Evolutionary conservation across 1,140 invertebrate genomes (phyloP).

Genomic region (Caenorhabditis remanei): DNA sequence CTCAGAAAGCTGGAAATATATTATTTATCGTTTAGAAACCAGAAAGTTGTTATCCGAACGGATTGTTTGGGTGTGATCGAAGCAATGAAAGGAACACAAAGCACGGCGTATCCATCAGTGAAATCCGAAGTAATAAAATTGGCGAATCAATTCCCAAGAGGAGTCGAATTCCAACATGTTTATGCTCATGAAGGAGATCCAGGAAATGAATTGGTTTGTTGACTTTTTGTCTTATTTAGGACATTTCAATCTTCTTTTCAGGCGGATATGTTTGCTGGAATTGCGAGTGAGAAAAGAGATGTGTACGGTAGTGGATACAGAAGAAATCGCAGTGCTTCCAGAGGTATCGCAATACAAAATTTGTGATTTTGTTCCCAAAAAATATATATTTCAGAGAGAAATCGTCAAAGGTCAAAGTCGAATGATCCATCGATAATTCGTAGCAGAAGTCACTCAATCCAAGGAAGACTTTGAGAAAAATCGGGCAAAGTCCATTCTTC

Average conservation of each 20-base stretch:
- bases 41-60: conserved; percentile 36
- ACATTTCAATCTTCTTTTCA: not conserved
- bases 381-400: not conserved
- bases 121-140: conserved; percentile 4
- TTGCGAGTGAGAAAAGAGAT: not conserved
- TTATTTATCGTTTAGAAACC: not conserved
- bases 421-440: conserved; percentile 29
- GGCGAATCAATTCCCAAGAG: not conserved
- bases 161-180: conserved; percentile 54
- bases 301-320: not conserved
- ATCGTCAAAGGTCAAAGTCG: not conserved
- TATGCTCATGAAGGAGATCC: conserved; percentile 56
- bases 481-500: not conserved
- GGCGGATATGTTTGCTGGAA: conserved; percentile 51
- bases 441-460: conserved; percentile 17
- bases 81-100: not conserved
- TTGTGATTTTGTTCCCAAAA: not conserved
- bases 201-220: conserved; percentile 47
- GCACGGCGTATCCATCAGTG: not conserved
- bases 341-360: not conserved
- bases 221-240: no score
- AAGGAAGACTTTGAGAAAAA: not conserved
- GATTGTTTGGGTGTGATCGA: conserved; percentile 55
- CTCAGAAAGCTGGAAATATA: no score
- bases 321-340: conserved; percentile 13